Conservation (phyloP, 2,888 invertebrate genomes). For the Caenorhabditis angaria region DNA sequence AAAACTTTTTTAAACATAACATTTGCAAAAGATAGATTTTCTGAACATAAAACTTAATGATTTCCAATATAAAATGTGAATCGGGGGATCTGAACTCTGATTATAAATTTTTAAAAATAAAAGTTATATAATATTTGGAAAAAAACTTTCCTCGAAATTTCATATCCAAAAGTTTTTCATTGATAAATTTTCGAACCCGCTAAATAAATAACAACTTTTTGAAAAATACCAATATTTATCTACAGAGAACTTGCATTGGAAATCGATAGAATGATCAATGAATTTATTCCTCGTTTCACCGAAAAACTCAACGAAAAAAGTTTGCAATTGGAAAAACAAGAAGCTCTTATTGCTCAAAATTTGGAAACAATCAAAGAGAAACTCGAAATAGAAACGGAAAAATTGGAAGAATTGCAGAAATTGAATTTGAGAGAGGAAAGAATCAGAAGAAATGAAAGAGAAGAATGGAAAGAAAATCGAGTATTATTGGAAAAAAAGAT, state of each 20-base stretch:
- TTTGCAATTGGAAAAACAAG: neutral
- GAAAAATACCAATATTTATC: too few relatives aligned
- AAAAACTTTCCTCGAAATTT: too few relatives aligned
- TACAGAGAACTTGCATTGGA: neutral
- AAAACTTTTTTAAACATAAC: too few relatives aligned
- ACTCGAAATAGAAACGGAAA: neutral
- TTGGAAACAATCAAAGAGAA: neutral
- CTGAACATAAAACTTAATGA: too few relatives aligned
- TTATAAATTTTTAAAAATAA: too few relatives aligned
- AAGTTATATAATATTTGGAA: too few relatives aligned
- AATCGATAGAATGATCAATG: neutral
- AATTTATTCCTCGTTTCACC: neutral
- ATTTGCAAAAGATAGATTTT: too few relatives aligned
- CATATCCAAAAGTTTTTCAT: too few relatives aligned
- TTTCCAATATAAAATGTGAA: too few relatives aligned
- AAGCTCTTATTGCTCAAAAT: neutral
- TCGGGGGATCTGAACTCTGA: too few relatives aligned
- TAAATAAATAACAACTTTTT: too few relatives aligned
- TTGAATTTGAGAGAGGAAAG: slow-evolving; percentile 5
- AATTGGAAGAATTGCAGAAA: neutral
- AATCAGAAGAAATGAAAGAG: slow-evolving; percentile 1
- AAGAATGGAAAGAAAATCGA: slow-evolving; percentile 6
- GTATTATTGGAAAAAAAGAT: neutral
- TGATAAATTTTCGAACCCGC: too few relatives aligned
- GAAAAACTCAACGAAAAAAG: slow-evolving; percentile 5